Percentiles rank a stretch among this genome's conserved stretches.
These are phyloP conservation scores for Strix uralensis DNA, from an alignment of 2,113 vertebrate species.

Conservation along the genomic window DNA sequence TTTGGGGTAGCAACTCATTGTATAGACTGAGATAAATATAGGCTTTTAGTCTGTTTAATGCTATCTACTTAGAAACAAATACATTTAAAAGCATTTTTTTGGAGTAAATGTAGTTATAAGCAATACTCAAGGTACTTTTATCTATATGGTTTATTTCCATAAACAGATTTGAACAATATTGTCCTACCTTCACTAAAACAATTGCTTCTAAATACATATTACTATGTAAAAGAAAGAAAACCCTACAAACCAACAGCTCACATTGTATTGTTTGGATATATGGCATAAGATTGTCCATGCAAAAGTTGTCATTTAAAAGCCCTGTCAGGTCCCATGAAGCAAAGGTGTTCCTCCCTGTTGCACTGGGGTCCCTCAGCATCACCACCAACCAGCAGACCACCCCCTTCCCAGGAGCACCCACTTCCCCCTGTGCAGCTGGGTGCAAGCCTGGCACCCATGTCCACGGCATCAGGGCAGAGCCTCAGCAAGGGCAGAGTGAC, in stretches of 20 bases:
- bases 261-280: neutral
- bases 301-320: neutral
- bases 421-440: rapidly evolving
- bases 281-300: neutral
- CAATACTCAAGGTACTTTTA: neutral
- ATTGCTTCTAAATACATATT: neutral
- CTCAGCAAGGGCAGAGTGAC: no score
- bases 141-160: neutral
- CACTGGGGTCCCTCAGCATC: neutral
- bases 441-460: neutral
- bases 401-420: neutral
- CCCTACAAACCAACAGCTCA: neutral
- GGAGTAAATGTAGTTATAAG: neutral
- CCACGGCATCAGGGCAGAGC: neutral
- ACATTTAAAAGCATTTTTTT: neutral
- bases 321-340: neutral
- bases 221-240: neutral
- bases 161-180: neutral
- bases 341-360: rapidly evolving
- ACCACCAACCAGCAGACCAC: neutral
- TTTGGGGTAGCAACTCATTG: neutral
- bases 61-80: neutral
- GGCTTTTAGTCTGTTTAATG: neutral
- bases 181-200: neutral
- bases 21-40: neutral